Percentiles rank a stretch among this genome's conserved stretches.
phyloP scores from a whole-genome alignment of 2,888 invertebrate species.

The Nysson spinosus region DNA sequence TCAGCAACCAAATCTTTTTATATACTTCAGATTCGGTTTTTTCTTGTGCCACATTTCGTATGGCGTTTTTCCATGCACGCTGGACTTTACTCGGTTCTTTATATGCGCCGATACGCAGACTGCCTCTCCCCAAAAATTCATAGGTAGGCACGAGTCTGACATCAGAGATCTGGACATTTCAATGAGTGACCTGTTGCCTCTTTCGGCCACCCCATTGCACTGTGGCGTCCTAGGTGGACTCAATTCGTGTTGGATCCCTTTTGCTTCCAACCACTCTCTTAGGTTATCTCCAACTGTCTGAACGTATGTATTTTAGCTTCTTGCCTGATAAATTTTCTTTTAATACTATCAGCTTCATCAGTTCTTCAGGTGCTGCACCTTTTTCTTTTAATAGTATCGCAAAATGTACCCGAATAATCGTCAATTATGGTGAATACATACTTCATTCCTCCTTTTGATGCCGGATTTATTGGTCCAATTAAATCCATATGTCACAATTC shows the following conservation, averaged over 20 bases:
- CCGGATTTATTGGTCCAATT: not conserved
- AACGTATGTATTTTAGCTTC: too few species aligned
- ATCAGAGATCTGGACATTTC: too few species aligned
- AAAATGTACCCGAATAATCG: not conserved
- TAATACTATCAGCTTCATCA: not conserved
- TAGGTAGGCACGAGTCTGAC: too few species aligned
- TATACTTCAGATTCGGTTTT: slow-evolving; percentile 1
- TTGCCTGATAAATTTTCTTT: too few species aligned
- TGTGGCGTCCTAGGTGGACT: too few species aligned
- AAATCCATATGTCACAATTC: too few species aligned
- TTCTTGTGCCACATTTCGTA: slow-evolving; percentile 7
- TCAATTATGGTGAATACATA: slow-evolving; percentile 1
- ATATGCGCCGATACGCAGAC: not conserved
- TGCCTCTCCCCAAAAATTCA: slow-evolving; percentile 16
- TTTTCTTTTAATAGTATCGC: not conserved
- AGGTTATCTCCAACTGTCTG: too few species aligned
- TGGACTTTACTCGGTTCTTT: slow-evolving; percentile 11
- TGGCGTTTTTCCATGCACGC: slow-evolving; percentile 6
- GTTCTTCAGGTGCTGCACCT: not conserved
- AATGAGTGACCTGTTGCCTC: too few species aligned
- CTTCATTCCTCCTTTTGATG: not conserved
- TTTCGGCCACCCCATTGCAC: too few species aligned
- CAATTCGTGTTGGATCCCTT: too few species aligned
- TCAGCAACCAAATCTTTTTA: slow-evolving; percentile 10
- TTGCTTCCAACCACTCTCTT: too few species aligned